phyloP scores from a whole-genome alignment of 2,888 invertebrate species.

The Eremobia ochroleuca region DNA sequence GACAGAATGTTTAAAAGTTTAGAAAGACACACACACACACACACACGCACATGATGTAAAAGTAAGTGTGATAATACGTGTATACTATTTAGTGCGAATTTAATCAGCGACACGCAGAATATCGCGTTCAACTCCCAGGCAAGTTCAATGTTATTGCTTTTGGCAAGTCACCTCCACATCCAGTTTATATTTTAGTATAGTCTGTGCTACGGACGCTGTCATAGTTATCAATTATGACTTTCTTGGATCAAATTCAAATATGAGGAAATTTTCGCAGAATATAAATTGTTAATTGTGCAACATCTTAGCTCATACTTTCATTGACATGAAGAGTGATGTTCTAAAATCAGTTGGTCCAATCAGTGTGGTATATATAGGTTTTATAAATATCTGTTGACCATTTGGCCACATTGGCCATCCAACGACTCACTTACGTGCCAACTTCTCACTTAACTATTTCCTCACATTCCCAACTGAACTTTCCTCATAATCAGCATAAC shows the following conservation, averaged over 20 bases:
- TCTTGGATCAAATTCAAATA: not conserved
- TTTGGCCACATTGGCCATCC: not conserved
- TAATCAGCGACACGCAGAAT: too few relatives aligned
- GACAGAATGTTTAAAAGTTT: too few relatives aligned
- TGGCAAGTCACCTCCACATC: too few relatives aligned
- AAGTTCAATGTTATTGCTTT: too few relatives aligned
- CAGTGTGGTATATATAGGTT: not conserved
- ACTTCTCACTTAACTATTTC: not conserved
- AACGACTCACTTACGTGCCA: not conserved
- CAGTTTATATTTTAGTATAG: conserved; percentile 12
- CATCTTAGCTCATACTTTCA: not conserved
- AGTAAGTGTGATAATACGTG: too few relatives aligned
- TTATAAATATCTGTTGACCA: not conserved
- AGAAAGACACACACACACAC: too few relatives aligned
- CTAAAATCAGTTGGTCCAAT: not conserved
- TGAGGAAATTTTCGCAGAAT: not conserved
- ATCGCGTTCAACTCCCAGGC: too few relatives aligned
- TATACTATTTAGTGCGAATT: too few relatives aligned
- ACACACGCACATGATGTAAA: too few relatives aligned
- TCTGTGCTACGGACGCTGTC: not conserved
- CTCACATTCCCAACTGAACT: conserved; percentile 28
- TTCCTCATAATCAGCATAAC: conserved; percentile 50
- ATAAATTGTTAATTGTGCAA: not conserved
- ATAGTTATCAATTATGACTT: not conserved
- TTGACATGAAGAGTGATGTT: not conserved